Percentiles rank a stretch among this genome's conserved stretches.
phyloP scores from a whole-genome alignment of 2,797 vertebrate species.

The Acropternis orthonyx region DNA sequence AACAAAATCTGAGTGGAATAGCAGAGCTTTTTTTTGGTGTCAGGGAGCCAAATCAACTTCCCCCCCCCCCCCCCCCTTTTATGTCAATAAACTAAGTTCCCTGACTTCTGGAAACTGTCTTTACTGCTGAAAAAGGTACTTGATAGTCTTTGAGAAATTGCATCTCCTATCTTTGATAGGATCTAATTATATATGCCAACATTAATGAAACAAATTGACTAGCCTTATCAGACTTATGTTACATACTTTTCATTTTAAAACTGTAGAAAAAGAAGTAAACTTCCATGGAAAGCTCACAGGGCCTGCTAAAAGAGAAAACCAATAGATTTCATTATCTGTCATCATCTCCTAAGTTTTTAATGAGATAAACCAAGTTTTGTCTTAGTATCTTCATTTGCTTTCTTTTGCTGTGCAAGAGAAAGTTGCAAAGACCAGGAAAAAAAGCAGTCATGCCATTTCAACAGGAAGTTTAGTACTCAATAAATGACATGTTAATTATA shows the following conservation, averaged over 20 bases:
- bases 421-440: not conserved
- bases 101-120: not conserved
- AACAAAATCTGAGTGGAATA: not conserved
- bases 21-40: not conserved
- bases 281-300: not conserved
- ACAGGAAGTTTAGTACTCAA: not conserved
- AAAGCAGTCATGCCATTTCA: not conserved
- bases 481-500: not conserved
- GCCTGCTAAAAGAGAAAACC: not conserved
- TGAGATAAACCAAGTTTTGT: not conserved
- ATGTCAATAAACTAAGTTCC: not conserved
- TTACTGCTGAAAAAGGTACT: not conserved
- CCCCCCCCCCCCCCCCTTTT: too few species aligned
- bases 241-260: not conserved
- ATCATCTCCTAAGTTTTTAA: not conserved
- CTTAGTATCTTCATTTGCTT: not conserved
- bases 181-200: not conserved
- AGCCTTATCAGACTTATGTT: not conserved
- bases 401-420: not conserved
- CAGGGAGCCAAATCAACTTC: not conserved
- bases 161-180: not conserved
- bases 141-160: not conserved
- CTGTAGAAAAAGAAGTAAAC: not conserved
- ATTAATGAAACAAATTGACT: not conserved
- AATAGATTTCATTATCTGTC: not conserved